phyloP scores from a whole-genome alignment of 2,113 vertebrate species.

The Oxyura jamaicensis region DNA sequence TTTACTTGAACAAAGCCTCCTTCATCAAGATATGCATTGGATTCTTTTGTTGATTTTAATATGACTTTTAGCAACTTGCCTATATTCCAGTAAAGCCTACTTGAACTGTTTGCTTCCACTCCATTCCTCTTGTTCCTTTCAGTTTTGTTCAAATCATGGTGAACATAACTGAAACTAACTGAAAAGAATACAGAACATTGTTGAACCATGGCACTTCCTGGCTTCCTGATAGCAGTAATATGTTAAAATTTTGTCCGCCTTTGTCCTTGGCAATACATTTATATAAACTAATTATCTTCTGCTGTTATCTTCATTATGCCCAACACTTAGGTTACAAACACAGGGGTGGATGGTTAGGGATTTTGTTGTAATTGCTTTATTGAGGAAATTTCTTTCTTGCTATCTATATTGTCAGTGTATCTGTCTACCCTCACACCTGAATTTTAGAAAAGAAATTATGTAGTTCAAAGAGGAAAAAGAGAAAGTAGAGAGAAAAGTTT shows the following conservation, averaged over 20 bases:
- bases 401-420: constrained; percentile 23
- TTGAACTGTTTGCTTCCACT: background rate
- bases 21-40: constrained; percentile 10
- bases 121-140: constrained; percentile 13
- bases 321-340: constrained; percentile 58
- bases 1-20: constrained; percentile 42
- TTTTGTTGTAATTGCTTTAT: constrained; percentile 62
- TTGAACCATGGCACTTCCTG: constrained; percentile 39
- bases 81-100: constrained; percentile 28
- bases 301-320: constrained; percentile 61
- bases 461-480: constrained; percentile 16
- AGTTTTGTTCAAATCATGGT: constrained; percentile 7
- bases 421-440: constrained; percentile 10
- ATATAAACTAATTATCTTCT: constrained; percentile 60
- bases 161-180: constrained; percentile 21
- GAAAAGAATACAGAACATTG: constrained; percentile 3
- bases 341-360: background rate
- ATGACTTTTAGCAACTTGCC: constrained; percentile 40
- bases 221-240: constrained; percentile 31
- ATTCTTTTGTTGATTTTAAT: constrained; percentile 61
- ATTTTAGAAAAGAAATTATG: constrained; percentile 14
- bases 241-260: constrained; percentile 51
- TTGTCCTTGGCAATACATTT: constrained; percentile 48
- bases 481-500: background rate
- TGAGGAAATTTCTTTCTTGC: constrained; percentile 48